These are phyloP conservation scores for Sebastiscus albofasciatus DNA, from an alignment of 2,797 vertebrate genomes.

Conservation along the genomic window DNA sequence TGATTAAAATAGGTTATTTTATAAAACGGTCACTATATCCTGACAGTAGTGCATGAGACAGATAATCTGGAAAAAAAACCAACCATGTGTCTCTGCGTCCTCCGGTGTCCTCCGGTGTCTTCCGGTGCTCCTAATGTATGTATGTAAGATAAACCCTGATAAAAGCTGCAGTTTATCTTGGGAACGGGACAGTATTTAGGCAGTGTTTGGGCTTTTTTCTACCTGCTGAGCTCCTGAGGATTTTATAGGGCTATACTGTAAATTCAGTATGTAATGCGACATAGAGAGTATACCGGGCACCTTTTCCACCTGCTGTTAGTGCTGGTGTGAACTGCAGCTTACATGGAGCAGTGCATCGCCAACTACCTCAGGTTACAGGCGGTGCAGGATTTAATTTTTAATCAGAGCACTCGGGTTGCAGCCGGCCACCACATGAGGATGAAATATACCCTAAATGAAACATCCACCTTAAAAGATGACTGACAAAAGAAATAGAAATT, in stretches of 20 bases:
- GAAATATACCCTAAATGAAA: background rate
- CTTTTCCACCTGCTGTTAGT: background rate
- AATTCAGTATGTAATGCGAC: background rate
- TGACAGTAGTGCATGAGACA: too few relatives aligned
- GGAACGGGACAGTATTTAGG: too few relatives aligned
- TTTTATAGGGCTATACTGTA: background rate
- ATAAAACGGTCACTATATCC: too few relatives aligned
- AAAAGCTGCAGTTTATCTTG: too few relatives aligned
- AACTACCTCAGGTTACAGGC: constrained; percentile 49
- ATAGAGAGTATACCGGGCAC: background rate
- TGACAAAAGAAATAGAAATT: background rate
- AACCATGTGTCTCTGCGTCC: too few relatives aligned
- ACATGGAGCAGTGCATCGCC: background rate
- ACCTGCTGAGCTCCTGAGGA: background rate
- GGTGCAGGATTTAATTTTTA: constrained; percentile 67
- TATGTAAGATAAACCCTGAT: too few relatives aligned
- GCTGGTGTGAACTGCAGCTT: background rate
- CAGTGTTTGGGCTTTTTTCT: too few relatives aligned
- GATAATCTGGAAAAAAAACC: too few relatives aligned
- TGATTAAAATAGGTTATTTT: too few relatives aligned
- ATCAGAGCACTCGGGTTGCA: constrained; percentile 60
- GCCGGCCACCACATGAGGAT: constrained; percentile 1
- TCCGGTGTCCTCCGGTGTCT: too few relatives aligned
- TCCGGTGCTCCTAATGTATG: too few relatives aligned
- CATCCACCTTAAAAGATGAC: background rate